Conservation (phyloP, 2,113 vertebrate species). For the chimpanzee (Pan troglodytes) region DNA sequence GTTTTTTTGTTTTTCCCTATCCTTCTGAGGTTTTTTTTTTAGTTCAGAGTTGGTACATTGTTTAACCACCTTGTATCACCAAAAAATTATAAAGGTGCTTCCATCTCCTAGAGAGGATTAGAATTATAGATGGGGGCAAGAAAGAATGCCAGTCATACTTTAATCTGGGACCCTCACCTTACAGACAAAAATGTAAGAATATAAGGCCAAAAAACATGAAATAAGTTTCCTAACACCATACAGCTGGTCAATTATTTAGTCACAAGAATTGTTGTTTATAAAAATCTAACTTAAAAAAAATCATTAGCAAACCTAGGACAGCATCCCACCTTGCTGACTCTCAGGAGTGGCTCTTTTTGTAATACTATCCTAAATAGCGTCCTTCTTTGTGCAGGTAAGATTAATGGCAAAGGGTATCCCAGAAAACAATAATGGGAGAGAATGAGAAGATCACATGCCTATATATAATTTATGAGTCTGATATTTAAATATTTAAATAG, state of each 20-base stretch:
- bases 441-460: background rate
- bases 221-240: background rate
- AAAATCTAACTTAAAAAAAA: background rate
- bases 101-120: background rate
- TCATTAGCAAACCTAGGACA: background rate
- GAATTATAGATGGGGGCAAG: background rate
- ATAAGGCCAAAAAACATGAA: background rate
- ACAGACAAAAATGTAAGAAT: conserved; percentile 18
- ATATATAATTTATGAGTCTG: background rate
- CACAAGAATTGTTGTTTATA: background rate
- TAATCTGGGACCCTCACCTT: background rate
- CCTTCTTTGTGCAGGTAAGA: background rate
- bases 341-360: background rate
- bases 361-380: background rate
- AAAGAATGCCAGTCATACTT: conserved; percentile 12
- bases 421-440: background rate
- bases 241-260: background rate
- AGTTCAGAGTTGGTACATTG: background rate
- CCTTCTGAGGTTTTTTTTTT: background rate
- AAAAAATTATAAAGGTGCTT: background rate
- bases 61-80: background rate
- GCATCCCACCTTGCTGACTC: background rate
- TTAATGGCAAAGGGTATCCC: background rate
- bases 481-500: background rate
- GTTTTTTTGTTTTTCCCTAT: background rate